These are phyloP conservation scores for Hemithea aestivaria DNA, from an alignment of 2,888 invertebrate genomes.

Conservation along the genomic window DNA sequence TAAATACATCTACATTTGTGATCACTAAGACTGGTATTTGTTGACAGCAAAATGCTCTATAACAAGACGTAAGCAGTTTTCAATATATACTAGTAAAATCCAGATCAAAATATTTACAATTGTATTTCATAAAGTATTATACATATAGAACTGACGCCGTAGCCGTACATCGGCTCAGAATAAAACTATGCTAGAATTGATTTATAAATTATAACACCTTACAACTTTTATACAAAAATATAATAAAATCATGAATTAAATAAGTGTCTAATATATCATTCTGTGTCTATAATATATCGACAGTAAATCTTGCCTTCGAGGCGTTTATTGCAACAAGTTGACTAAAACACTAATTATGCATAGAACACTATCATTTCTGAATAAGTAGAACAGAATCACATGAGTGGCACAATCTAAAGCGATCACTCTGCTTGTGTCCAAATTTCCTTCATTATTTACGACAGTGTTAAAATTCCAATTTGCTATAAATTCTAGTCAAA, in stretches of 20 bases:
- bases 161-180: conserved; percentile 34
- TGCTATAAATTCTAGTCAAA: no score
- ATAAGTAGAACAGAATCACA: conserved; percentile 25
- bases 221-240: conserved; percentile 52
- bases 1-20: conserved; percentile 8
- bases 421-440: no score
- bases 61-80: conserved; percentile 44
- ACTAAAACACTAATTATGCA: conserved; percentile 66
- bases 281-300: conserved; percentile 30
- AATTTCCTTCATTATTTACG: no score
- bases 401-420: no score
- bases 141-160: conserved; percentile 29
- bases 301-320: conserved; percentile 50
- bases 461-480: no score
- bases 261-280: conserved; percentile 49
- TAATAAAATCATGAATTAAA: conserved; percentile 58
- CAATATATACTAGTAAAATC: conserved; percentile 48
- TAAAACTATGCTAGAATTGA: conserved; percentile 44
- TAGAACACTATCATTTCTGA: conserved; percentile 32
- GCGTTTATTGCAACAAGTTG: conserved; percentile 70
- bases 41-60: conserved; percentile 48
- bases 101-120: conserved; percentile 66
- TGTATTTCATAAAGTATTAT: conserved; percentile 33
- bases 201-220: conserved; percentile 48
- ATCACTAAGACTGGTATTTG: conserved; percentile 20